Evolutionary conservation across 1,140 invertebrate species (phyloP), one percentile per base, ranked within the genome.

Genomic region (Drosophila pectinifera): DNA sequence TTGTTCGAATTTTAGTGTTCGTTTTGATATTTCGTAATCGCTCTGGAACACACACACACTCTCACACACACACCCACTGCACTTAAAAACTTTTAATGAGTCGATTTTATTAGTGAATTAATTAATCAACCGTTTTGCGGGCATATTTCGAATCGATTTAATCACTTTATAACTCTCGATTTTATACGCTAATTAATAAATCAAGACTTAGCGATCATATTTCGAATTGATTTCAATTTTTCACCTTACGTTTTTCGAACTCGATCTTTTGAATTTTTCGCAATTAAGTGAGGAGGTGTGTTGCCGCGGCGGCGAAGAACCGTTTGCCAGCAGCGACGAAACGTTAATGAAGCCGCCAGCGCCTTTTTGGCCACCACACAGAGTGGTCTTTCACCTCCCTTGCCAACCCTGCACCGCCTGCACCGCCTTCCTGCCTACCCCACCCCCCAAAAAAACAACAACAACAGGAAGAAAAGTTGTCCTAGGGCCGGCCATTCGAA

Each of bases 311-410:
- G 42, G 28, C 49, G n/a, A 70, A 67, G 43, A 89, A 89, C 84
- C 83, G 80, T 69, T 73, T 73, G 49, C 65, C 75, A 83, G 59
- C 84, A 88, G 76, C 72, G 84, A 65, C 83, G 72, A 86, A 81
- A 74, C 73, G 83, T 67, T 67, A 89, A 88, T 88, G 83, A 89
- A 88, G 65, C 67, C 70, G 54, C 59, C 64, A 70, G 62, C 62
- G 24, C 28, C 49, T 73, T 34, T 34, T 53, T 73, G 73, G 61
- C 75, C 43, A 79, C 43, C 63, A 79, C 46, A 64, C 67, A 46
- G 49, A 70, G 64, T 38, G 36, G 64, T 31, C 36, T 54, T 55
- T 26, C 14, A 3, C 18, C 43, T 61, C 16, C 26, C 43, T 26
- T 16, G 38, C 38, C 20, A 31, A 20, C 11, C 31, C 36, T 20